Conservation (phyloP, 2,888 invertebrate species). For the Clanis bilineata region DNA sequence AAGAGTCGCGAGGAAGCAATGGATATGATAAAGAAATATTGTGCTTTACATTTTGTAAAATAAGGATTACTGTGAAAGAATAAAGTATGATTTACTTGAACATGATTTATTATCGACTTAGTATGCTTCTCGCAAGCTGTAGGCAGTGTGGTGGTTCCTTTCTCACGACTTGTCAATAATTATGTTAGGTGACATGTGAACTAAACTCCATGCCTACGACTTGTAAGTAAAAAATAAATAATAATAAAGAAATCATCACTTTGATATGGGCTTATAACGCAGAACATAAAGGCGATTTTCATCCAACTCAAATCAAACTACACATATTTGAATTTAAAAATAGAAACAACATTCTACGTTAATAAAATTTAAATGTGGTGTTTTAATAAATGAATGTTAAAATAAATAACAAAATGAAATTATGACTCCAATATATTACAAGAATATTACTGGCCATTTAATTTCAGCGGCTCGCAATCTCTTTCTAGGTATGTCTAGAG, state of each 20-base stretch:
- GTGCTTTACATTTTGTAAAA: neutral
- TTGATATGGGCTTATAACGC: too few species aligned
- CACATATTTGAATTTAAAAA: neutral
- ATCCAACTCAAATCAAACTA: neutral
- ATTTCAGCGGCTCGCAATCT: conserved; percentile 1
- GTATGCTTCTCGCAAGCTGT: neutral
- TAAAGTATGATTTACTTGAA: neutral
- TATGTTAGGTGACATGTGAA: neutral
- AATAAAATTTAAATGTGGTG: neutral
- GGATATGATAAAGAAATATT: neutral
- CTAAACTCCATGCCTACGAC: neutral
- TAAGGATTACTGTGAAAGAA: neutral
- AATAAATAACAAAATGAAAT: neutral
- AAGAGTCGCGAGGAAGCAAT: neutral
- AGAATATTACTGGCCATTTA: conserved; percentile 4
- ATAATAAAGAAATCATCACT: neutral
- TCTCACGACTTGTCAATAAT: conserved; percentile 11
- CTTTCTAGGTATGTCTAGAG: conserved; percentile 20
- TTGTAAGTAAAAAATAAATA: too few species aligned
- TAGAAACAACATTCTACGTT: neutral
- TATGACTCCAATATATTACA: neutral
- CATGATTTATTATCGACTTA: neutral
- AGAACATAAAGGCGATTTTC: too few species aligned
- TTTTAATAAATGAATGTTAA: neutral
- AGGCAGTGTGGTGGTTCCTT: neutral